Evolutionary conservation across 2,113 vertebrate species (phyloP).

Genomic region (Pangasianodon gigas): DNA sequence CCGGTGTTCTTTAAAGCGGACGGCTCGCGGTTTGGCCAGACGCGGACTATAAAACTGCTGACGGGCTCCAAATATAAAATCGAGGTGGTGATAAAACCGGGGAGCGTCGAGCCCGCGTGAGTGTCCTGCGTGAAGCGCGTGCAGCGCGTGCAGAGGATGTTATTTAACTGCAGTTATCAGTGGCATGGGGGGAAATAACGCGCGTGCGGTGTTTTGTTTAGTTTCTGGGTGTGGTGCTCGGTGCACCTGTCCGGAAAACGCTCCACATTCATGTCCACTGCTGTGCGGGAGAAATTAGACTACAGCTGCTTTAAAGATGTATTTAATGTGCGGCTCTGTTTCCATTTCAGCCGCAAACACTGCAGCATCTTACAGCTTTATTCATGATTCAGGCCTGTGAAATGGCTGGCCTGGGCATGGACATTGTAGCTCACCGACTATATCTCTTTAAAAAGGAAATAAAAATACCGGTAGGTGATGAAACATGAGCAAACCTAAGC

Average conservation of each 20-base stretch:
- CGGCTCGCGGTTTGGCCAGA: constrained; percentile 94
- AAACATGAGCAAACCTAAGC: background rate
- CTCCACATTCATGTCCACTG: background rate
- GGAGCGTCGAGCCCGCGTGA: constrained; percentile 86
- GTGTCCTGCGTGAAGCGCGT: constrained; percentile 63
- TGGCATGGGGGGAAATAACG: background rate
- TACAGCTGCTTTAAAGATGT: background rate
- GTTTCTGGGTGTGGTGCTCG: background rate
- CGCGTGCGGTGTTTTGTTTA: background rate
- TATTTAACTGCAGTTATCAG: background rate
- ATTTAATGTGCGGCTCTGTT: no score
- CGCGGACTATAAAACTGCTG: constrained; percentile 93
- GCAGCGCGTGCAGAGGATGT: background rate
- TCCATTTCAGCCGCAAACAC: background rate
- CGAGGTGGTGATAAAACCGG: constrained; percentile 87
- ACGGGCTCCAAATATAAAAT: constrained; percentile 96
- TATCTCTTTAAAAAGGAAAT: background rate
- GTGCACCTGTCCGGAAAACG: constrained; percentile 9
- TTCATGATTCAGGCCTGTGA: background rate
- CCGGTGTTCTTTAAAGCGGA: constrained; percentile 97
- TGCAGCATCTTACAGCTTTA: background rate
- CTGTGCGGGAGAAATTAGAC: background rate
- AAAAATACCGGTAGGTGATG: background rate
- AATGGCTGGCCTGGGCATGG: background rate
- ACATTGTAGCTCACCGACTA: background rate